Conservation (phyloP, 2,888 invertebrate species). For the Cactoblastis cactorum region DNA sequence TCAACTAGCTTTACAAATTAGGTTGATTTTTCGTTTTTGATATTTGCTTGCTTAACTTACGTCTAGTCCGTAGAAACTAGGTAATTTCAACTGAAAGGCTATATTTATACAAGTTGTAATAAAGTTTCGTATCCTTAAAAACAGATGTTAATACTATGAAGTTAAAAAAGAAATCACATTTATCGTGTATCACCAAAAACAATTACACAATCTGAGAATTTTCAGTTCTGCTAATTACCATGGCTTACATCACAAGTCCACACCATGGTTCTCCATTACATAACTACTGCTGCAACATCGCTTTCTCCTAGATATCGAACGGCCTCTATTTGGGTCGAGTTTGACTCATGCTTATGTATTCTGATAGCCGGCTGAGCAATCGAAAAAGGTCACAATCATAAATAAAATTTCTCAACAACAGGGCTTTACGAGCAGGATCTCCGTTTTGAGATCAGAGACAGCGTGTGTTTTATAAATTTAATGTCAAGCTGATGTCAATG, state of each 20-base stretch:
- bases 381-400: slow-evolving; percentile 51
- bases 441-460: neutral
- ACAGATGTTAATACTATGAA: neutral
- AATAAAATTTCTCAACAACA: slow-evolving; percentile 29
- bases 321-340: slow-evolving; percentile 47
- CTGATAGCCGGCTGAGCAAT: slow-evolving; percentile 53
- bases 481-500: neutral
- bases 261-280: slow-evolving; percentile 34
- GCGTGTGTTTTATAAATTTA: neutral
- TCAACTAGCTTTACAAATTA: neutral
- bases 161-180: neutral
- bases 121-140: too few species aligned
- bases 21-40: neutral
- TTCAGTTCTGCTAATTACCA: slow-evolving; percentile 34
- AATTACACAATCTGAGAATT: slow-evolving; percentile 3
- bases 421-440: neutral
- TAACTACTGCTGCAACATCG: slow-evolving; percentile 61
- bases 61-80: too few species aligned
- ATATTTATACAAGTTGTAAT: too few species aligned
- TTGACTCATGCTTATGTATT: slow-evolving; percentile 64
- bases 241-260: slow-evolving; percentile 42
- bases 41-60: too few species aligned
- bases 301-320: slow-evolving; percentile 67
- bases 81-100: too few species aligned
- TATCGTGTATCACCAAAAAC: slow-evolving; percentile 22